A percentile compares a stretch with the other conserved stretches of the same genome.
These are phyloP conservation scores for Baccha elongata DNA, from an alignment of 2,888 invertebrate genomes.

Conservation along the genomic window DNA sequence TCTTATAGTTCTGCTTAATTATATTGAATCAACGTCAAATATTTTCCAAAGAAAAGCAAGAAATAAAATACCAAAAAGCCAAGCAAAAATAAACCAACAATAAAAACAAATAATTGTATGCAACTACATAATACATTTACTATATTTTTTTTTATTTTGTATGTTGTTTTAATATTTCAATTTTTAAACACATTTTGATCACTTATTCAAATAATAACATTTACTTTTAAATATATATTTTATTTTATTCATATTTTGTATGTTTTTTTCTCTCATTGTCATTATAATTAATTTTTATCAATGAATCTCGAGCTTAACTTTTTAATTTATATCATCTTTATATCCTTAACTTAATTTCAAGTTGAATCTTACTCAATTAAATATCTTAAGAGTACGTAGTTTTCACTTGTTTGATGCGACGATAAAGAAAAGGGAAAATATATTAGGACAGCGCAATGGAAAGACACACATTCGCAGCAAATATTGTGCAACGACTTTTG, in stretches of 20 bases:
- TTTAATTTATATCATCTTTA: neutral
- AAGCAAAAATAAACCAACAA: too few species aligned
- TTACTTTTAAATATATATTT: slow-evolving; percentile 67
- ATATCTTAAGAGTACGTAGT: slow-evolving; percentile 18
- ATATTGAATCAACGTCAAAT: too few species aligned
- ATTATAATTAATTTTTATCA: slow-evolving; percentile 27
- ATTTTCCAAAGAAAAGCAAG: neutral
- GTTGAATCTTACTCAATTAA: slow-evolving; percentile 17
- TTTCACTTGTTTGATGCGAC: slow-evolving; percentile 12
- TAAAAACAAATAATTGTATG: slow-evolving; percentile 30
- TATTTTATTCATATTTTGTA: slow-evolving; percentile 23
- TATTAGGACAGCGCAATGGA: neutral
- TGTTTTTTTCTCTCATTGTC: slow-evolving; percentile 49
- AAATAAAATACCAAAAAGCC: too few species aligned
- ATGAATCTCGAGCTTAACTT: slow-evolving; percentile 12
- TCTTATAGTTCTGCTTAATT: too few species aligned
- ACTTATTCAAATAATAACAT: slow-evolving; percentile 72
- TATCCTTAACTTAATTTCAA: slow-evolving; percentile 27
- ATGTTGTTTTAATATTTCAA: slow-evolving; percentile 26
- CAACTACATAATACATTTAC: slow-evolving; percentile 60
- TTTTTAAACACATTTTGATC: slow-evolving; percentile 66
- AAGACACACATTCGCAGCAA: slow-evolving; percentile 18
- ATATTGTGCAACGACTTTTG: slow-evolving; percentile 37
- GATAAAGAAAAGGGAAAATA: neutral
- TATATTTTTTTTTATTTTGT: slow-evolving; percentile 35